These are phyloP conservation scores for Calameuta idolon DNA, from an alignment of 2,888 invertebrate species.

Conservation along the genomic window DNA sequence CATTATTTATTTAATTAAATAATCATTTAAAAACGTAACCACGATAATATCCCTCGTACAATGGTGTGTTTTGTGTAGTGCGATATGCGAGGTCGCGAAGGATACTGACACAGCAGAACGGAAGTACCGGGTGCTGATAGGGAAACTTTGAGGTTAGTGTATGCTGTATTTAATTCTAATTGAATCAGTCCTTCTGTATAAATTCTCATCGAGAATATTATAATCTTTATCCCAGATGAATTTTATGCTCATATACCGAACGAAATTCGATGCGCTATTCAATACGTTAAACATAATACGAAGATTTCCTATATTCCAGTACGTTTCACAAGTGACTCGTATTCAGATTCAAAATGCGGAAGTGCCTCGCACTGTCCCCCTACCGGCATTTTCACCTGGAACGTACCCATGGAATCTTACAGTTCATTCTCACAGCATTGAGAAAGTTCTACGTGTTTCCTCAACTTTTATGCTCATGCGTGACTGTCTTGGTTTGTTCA, in stretches of 20 bases:
- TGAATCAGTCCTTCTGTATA: background rate
- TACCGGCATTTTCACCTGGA: background rate
- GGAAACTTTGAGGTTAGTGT: conserved; percentile 45
- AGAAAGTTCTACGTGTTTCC: background rate
- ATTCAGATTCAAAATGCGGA: background rate
- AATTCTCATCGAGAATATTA: too few relatives aligned
- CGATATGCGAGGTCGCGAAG: conserved; percentile 31
- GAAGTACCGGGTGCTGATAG: conserved; percentile 51
- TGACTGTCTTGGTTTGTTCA: background rate
- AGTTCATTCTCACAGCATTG: background rate
- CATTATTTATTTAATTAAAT: background rate
- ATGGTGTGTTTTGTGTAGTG: conserved; percentile 9
- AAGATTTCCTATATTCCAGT: background rate
- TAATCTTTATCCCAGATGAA: background rate
- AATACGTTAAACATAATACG: background rate
- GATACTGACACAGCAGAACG: conserved; percentile 28
- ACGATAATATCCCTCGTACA: background rate
- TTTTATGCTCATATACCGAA: background rate
- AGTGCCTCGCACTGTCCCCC: background rate
- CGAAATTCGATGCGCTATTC: background rate
- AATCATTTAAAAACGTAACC: background rate
- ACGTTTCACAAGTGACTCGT: background rate
- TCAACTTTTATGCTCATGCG: background rate
- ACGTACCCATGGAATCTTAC: background rate
- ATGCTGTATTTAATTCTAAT: background rate